These are phyloP conservation scores for Phalanger gymnotis DNA, from an alignment of 2,797 vertebrate species.

Conservation along the genomic window DNA sequence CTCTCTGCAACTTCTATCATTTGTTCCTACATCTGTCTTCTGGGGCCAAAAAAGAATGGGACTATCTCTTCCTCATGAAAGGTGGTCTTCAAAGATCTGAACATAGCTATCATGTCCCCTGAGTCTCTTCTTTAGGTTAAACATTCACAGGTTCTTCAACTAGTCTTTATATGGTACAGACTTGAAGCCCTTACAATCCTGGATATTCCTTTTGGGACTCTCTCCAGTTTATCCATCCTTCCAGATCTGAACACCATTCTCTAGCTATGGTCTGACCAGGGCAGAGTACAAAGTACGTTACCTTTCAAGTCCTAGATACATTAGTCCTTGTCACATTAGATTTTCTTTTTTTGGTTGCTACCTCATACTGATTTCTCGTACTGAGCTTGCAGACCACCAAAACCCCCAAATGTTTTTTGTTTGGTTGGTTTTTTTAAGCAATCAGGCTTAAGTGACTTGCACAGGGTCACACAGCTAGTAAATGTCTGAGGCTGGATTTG, in stretches of 20 bases:
- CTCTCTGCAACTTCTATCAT: not conserved
- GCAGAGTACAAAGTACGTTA: not conserved
- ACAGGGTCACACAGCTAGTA: not conserved
- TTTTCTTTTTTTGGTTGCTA: not conserved
- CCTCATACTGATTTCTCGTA: not conserved
- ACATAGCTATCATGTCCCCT: not conserved
- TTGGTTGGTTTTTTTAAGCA: no score
- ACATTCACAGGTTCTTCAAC: not conserved
- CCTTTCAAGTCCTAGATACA: not conserved
- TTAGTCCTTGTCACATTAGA: not conserved
- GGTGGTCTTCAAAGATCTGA: not conserved
- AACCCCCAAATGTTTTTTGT: not conserved
- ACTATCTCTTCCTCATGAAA: not conserved
- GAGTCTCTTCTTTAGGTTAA: not conserved
- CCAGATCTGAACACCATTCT: not conserved
- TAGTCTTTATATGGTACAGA: not conserved
- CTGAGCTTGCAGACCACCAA: not conserved
- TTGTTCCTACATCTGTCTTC: not conserved
- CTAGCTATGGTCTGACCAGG: not conserved
- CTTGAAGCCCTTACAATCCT: not conserved
- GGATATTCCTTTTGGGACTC: not conserved
- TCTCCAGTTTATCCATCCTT: not conserved
- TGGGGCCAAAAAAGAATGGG: not conserved
- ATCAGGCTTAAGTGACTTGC: not conserved
- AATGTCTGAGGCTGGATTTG: no score